Percentiles rank a stretch among this genome's conserved stretches.
These are phyloP conservation scores for Gymnogyps californianus DNA, from an alignment of 2,113 vertebrate genomes.

Conservation along the genomic window DNA sequence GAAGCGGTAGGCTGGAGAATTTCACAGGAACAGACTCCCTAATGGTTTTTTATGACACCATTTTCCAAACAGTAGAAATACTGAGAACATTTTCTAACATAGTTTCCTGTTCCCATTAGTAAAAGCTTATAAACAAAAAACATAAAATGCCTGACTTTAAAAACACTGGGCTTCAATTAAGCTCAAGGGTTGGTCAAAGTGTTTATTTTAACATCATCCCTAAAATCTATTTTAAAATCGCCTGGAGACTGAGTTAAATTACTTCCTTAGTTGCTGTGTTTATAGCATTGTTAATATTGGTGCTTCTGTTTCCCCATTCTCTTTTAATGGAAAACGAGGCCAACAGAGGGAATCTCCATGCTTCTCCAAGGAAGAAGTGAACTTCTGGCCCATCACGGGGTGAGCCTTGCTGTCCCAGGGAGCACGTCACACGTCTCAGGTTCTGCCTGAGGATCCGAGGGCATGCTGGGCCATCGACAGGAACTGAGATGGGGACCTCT, in stretches of 20 bases:
- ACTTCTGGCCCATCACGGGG: neutral
- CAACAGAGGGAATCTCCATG: neutral
- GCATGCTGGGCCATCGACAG: fast-evolving
- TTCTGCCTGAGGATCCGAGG: neutral
- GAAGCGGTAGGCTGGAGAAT: neutral
- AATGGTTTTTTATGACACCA: neutral
- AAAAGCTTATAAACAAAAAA: neutral
- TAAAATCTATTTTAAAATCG: neutral
- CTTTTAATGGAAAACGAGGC: neutral
- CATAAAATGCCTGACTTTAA: neutral
- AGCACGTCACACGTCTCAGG: fast-evolving
- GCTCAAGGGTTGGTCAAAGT: neutral
- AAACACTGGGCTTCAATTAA: neutral
- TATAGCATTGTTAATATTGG: neutral
- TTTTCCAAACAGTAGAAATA: neutral
- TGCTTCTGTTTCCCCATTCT: neutral
- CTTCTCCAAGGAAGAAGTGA: neutral
- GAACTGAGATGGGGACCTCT: neutral
- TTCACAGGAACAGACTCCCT: neutral
- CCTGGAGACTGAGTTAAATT: neutral
- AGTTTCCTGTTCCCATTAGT: neutral
- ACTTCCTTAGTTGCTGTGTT: neutral
- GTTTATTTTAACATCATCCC: neutral
- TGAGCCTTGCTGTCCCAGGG: neutral
- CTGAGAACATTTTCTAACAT: neutral